phyloP scores from a whole-genome alignment of 2,797 vertebrate species.

The Protosalanx chinensis region DNA sequence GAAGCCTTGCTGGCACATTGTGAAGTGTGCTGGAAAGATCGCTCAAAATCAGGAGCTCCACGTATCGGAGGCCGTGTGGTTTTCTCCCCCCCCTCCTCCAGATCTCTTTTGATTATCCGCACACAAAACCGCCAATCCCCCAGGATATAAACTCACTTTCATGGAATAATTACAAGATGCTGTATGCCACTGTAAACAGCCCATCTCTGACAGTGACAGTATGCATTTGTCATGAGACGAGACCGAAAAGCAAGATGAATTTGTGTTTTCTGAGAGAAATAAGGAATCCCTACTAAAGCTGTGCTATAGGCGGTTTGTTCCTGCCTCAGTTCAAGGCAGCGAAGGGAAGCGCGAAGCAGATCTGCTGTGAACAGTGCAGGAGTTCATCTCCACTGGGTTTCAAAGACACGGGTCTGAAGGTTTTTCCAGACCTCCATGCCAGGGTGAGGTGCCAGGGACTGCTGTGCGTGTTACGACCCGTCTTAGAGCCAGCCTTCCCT shows the following conservation, averaged over 20 bases:
- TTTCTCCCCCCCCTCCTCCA: constrained; percentile 43
- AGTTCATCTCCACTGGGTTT: constrained; percentile 42
- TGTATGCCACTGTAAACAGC: constrained; percentile 68
- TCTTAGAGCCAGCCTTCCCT: constrained; percentile 51
- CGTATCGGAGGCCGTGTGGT: constrained; percentile 51
- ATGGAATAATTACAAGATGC: constrained; percentile 72
- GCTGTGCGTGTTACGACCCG: constrained; percentile 43
- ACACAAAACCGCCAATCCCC: constrained; percentile 61
- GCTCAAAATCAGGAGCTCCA: constrained; percentile 32
- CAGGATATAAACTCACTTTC: constrained; percentile 70
- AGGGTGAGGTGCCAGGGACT: constrained; percentile 18
- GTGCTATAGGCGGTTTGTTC: constrained; percentile 66
- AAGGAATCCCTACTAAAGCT: constrained; percentile 40
- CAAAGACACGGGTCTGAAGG: constrained; percentile 47
- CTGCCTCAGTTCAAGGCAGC: constrained; percentile 62
- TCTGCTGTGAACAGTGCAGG: constrained; percentile 38
- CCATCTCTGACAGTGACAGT: constrained; percentile 68
- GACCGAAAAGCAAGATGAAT: constrained; percentile 65
- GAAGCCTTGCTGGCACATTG: constrained; percentile 42
- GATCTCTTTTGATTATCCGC: constrained; percentile 66
- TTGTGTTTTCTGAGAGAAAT: constrained; percentile 52
- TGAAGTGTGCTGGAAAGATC: constrained; percentile 49
- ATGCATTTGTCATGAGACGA: constrained; percentile 71
- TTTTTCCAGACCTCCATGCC: constrained; percentile 37
- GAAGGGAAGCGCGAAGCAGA: constrained; percentile 56